Percentiles rank a stretch among this genome's conserved stretches.
phyloP scores from a whole-genome alignment of 1,140 invertebrate species.

The Drosophila lacteicornis region DNA sequence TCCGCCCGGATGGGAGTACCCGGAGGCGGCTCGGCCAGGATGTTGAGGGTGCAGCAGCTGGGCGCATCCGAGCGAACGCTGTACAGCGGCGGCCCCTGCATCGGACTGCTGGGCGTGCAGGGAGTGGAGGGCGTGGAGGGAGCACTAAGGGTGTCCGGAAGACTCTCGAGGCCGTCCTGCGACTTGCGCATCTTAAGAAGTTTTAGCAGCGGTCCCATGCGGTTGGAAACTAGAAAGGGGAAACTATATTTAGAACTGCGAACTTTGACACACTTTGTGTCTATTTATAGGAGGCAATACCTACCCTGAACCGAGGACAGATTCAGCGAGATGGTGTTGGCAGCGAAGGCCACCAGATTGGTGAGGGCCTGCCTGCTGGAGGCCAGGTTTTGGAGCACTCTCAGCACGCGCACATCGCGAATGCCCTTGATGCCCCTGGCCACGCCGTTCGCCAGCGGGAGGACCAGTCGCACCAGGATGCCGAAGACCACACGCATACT shows the following conservation, averaged over 20 bases:
- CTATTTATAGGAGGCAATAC: constrained; percentile 18
- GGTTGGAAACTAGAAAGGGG: constrained; percentile 75
- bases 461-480: constrained; percentile 73
- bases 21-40: constrained; percentile 82
- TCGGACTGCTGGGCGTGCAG: constrained; percentile 37
- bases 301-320: constrained; percentile 85
- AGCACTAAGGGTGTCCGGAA: constrained; percentile 60
- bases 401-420: constrained; percentile 72
- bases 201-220: constrained; percentile 79
- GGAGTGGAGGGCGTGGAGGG: constrained; percentile 56
- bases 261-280: constrained; percentile 1
- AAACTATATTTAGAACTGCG: background rate
- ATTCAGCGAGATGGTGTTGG: constrained; percentile 85
- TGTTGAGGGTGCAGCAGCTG: constrained; percentile 84
- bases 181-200: constrained; percentile 79
- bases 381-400: constrained; percentile 67
- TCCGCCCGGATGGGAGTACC: constrained; percentile 85
- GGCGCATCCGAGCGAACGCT: constrained; percentile 49
- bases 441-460: constrained; percentile 78
- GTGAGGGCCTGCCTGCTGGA: constrained; percentile 84
- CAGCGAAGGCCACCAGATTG: constrained; percentile 85
- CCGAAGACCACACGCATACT: constrained; percentile 80
- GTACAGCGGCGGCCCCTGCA: constrained; percentile 50
- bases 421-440: constrained; percentile 77
- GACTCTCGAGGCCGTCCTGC: constrained; percentile 76